These are phyloP conservation scores for Anoplophora glabripennis DNA, from an alignment of 1,140 invertebrate genomes.

Conservation along the genomic window DNA sequence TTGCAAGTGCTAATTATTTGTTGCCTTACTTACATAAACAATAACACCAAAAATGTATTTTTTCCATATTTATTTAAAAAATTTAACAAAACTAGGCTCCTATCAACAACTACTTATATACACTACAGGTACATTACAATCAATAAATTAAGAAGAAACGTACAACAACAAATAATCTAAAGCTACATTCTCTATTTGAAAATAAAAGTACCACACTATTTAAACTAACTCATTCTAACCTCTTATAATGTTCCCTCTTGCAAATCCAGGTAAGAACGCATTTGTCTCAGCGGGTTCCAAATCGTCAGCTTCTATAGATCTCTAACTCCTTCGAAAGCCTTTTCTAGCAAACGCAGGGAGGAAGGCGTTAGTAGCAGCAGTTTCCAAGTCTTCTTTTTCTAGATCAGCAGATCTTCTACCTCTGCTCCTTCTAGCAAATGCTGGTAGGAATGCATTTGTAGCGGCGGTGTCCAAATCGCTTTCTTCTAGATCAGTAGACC, in stretches of 20 bases:
- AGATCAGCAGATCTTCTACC: background rate
- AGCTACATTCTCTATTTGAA: no score
- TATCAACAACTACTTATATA: no score
- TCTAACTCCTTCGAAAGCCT: background rate
- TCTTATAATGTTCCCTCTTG: no score
- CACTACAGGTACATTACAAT: no score
- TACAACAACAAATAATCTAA: no score
- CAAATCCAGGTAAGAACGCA: background rate
- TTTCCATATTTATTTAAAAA: no score
- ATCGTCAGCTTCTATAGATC: background rate
- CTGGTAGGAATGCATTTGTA: background rate
- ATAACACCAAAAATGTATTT: no score
- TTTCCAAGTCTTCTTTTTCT: constrained; percentile 19
- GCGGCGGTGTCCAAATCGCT: background rate
- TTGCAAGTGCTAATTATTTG: background rate
- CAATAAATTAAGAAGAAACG: no score
- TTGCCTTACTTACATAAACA: background rate
- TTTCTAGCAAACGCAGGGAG: constrained; percentile 25
- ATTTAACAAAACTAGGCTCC: no score
- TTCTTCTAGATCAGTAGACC: constrained; percentile 5
- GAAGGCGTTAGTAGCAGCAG: constrained; percentile 21
- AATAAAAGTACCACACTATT: background rate
- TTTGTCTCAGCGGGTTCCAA: background rate
- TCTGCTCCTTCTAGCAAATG: constrained; percentile 16
- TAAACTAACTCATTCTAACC: background rate